phyloP scores from a whole-genome alignment of 2,113 vertebrate species.

The Smithornis capensis region DNA sequence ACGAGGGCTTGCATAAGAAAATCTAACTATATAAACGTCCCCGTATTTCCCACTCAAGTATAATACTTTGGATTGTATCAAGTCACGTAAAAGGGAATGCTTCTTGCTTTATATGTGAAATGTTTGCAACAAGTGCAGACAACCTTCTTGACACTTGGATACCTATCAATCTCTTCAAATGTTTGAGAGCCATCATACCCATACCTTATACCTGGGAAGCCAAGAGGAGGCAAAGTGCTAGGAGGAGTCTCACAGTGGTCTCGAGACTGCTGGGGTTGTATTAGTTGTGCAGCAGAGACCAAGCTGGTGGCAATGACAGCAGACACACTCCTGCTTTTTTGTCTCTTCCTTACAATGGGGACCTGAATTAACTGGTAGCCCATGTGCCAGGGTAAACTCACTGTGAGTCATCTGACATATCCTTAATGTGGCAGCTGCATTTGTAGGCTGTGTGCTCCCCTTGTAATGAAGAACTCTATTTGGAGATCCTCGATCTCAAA shows the following conservation, averaged over 20 bases:
- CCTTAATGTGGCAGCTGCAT: background rate
- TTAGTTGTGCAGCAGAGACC: background rate
- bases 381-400: background rate
- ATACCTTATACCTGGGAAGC: background rate
- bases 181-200: background rate
- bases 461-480: fast-evolving
- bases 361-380: background rate
- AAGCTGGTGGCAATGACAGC: background rate
- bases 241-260: background rate
- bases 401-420: background rate
- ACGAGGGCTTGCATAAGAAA: background rate
- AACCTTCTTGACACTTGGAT: background rate
- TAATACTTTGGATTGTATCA: background rate
- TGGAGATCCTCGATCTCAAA: background rate
- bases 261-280: background rate
- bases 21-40: background rate
- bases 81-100: background rate
- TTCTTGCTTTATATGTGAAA: background rate
- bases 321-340: background rate
- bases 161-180: background rate
- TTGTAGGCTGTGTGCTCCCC: background rate
- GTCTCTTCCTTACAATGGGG: background rate
- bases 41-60: background rate
- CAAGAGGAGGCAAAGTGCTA: background rate
- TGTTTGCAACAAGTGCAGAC: background rate